These are phyloP conservation scores for Thinocorus orbignyianus DNA, from an alignment of 2,113 vertebrate species.

Conservation along the genomic window DNA sequence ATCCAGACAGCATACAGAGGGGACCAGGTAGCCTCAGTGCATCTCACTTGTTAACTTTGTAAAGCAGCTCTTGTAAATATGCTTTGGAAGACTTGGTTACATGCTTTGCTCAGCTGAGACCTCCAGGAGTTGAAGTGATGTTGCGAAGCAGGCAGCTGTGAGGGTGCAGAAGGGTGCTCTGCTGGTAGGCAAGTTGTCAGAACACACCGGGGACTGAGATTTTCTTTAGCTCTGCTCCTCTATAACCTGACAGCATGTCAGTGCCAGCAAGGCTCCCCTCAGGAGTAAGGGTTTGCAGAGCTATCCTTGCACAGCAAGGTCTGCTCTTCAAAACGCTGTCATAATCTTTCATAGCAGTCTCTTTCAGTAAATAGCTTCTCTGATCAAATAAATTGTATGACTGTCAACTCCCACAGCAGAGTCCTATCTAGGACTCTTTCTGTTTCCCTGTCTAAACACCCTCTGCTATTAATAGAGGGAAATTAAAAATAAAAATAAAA, in stretches of 20 bases:
- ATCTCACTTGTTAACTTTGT: background rate
- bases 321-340: conserved; percentile 1
- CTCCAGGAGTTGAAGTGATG: background rate
- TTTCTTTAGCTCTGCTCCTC: background rate
- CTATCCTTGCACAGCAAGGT: background rate
- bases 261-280: background rate
- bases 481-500: background rate
- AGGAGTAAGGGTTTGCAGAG: background rate
- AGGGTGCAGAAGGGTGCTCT: background rate
- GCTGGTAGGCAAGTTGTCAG: background rate
- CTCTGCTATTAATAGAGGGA: background rate
- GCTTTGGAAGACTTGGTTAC: background rate
- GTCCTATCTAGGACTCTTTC: background rate
- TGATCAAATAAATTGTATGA: conserved; percentile 44
- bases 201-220: background rate
- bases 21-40: no score
- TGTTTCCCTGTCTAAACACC: background rate
- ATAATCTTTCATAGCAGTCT: background rate
- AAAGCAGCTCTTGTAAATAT: background rate
- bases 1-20: background rate
- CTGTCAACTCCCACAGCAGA: background rate
- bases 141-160: background rate
- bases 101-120: background rate
- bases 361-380: background rate
- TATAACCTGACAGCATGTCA: background rate